These are phyloP conservation scores for Boulengeromyrus knoepffleri DNA, from an alignment of 2,113 vertebrate species.

Conservation along the genomic window DNA sequence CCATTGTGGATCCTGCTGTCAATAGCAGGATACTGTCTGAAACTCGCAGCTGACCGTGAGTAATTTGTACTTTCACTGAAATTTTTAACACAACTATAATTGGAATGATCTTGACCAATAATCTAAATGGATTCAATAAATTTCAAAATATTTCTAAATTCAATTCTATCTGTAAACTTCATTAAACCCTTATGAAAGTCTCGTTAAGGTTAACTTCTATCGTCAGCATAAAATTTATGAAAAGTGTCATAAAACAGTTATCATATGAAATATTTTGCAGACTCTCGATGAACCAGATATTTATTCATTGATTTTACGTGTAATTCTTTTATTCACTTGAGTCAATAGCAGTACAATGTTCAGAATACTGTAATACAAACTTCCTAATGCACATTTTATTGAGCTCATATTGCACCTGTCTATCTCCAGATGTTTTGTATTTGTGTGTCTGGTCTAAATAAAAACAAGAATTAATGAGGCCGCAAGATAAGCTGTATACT, in stretches of 20 bases:
- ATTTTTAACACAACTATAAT: not conserved
- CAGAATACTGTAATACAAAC: not conserved
- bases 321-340: not conserved
- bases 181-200: not conserved
- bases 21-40: not conserved
- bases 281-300: not conserved
- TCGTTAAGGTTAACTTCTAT: not conserved
- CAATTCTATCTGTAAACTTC: not conserved
- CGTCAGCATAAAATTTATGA: not conserved
- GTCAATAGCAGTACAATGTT: not conserved
- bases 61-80: not conserved
- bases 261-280: not conserved
- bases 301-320: not conserved
- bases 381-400: not conserved
- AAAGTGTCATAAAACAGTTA: not conserved
- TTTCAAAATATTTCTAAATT: not conserved
- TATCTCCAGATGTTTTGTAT: not conserved
- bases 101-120: not conserved
- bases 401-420: not conserved
- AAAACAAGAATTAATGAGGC: not conserved
- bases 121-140: not conserved
- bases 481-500: not conserved
- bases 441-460: not conserved
- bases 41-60: not conserved
- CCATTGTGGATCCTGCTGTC: not conserved